Evolutionary conservation across 2,113 vertebrate species (phyloP), one percentile per base, ranked within the genome.

Genomic region (Mungos mungo): DNA sequence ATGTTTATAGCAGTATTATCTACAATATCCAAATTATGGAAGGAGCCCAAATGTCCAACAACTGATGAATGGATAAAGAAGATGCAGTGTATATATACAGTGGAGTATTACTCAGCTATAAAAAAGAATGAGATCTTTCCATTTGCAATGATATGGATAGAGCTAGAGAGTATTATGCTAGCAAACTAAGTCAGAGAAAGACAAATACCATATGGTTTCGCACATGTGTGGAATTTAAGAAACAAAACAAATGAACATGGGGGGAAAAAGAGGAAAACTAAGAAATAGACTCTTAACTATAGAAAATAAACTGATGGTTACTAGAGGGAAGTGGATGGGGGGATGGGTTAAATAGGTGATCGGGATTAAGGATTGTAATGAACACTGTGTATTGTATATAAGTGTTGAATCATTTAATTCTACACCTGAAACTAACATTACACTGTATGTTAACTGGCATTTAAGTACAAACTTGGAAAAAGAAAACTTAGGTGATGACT

Each of bases 401-500:
- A 72, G 23, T 74, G 12, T 27, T 45, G 38, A 74, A 14, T 74
- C 23, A 74, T 23, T 74, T 14, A 45, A 74, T 74, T 45, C 71
- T 74, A 45, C 23, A 74, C 38, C 71, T 74, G 71, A 74, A 74
- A 74, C 23, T 45, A 74, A 74, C 6, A 27, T 74, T 74, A 45
- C 6, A 45, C 38, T 27, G 23, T 74, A 74, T 74, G 35, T 72
- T 72, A 74, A 74, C 71, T 74, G 38, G 38, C 25, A 74, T 74
- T 74, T 74, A 27, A 74, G 23, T 74, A 45, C 41, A 74, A 38
- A 74, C 38, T 74, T 74, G 38, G 11, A 4, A 8, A 29, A 29
- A 45, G 25, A 74, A 8, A 25, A 54, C 92, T 97, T 98, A 96
- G 92, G 35, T 88, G 83, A 98, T 98, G 96, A 98, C 95, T 97